A percentile compares a stretch with the other conserved stretches of the same genome.
These are phyloP conservation scores for Temnopleurus reevesii DNA, from an alignment of 53 echinoderm and acorn worm genomes.

Conservation along the genomic window DNA sequence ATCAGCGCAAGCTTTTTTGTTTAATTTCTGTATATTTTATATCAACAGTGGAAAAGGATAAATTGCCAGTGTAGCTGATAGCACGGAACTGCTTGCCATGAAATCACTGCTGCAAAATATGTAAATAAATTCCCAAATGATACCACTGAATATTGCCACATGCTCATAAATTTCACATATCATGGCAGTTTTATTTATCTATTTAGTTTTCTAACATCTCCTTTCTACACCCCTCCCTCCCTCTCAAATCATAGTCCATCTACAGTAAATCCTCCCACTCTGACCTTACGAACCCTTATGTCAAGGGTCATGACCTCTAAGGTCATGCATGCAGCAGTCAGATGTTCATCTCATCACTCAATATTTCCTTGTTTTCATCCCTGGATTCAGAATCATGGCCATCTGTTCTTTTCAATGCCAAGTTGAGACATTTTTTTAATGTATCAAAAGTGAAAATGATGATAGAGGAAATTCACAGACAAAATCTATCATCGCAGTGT, in stretches of 20 bases:
- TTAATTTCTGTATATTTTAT: neutral
- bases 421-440: neutral
- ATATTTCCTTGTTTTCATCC: neutral
- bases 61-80: neutral
- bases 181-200: neutral
- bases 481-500: neutral
- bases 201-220: too few species aligned
- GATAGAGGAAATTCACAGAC: neutral
- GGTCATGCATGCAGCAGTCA: slow-evolving; percentile 12
- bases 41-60: neutral
- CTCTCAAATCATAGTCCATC: neutral
- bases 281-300: neutral
- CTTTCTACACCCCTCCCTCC: neutral
- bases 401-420: slow-evolving; percentile 16
- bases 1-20: neutral
- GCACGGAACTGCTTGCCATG: neutral
- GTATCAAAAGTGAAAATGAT: neutral
- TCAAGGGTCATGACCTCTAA: neutral
- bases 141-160: neutral
- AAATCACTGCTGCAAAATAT: neutral
- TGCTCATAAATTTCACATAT: neutral
- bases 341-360: slow-evolving; percentile 13
- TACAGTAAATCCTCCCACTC: slow-evolving; percentile 7
- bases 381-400: neutral
- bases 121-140: too few species aligned